A percentile compares a stretch with the other conserved stretches of the same genome.
These are phyloP conservation scores for Gambusia yucatana DNA, from an alignment of 2,797 vertebrate genomes.

Conservation along the genomic window DNA sequence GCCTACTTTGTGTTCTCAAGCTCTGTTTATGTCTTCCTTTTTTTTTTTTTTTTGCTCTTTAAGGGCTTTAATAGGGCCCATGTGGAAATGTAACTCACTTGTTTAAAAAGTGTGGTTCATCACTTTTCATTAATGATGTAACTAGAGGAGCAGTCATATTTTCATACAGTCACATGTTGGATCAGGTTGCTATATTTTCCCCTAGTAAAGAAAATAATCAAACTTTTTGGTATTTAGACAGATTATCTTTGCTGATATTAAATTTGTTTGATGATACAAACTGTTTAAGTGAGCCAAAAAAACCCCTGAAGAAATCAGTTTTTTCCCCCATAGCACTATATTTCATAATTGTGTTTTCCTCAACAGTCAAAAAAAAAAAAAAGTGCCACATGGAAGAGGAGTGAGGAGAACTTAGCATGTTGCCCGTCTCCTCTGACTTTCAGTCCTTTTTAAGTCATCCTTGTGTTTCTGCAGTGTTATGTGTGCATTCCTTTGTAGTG, in stretches of 20 bases:
- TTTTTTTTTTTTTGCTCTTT: not conserved
- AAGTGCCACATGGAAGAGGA: conserved; percentile 11
- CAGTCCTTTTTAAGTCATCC: conserved; percentile 83
- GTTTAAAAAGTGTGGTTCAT: not conserved
- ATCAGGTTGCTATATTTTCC: not conserved
- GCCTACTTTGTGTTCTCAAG: not conserved
- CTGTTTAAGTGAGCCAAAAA: not conserved
- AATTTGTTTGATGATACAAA: not conserved
- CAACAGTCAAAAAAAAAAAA: conserved; percentile 6
- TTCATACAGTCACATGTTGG: not conserved
- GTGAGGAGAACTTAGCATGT: not conserved
- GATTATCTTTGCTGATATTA: not conserved
- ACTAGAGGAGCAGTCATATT: not conserved
- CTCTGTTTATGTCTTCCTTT: not conserved
- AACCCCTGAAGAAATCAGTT: not conserved
- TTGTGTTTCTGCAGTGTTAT: conserved; percentile 69
- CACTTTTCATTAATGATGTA: not conserved
- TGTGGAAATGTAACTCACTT: not conserved
- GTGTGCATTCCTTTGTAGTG: conserved; percentile 81
- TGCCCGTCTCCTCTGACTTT: conserved; percentile 50
- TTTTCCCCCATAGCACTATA: not conserved
- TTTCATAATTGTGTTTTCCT: conserved; percentile 11
- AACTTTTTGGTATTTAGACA: not conserved
- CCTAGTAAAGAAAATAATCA: not conserved
- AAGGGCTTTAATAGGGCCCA: not conserved